These are phyloP conservation scores for Plecotus auritus DNA, from an alignment of 2,113 vertebrate genomes.

Conservation along the genomic window DNA sequence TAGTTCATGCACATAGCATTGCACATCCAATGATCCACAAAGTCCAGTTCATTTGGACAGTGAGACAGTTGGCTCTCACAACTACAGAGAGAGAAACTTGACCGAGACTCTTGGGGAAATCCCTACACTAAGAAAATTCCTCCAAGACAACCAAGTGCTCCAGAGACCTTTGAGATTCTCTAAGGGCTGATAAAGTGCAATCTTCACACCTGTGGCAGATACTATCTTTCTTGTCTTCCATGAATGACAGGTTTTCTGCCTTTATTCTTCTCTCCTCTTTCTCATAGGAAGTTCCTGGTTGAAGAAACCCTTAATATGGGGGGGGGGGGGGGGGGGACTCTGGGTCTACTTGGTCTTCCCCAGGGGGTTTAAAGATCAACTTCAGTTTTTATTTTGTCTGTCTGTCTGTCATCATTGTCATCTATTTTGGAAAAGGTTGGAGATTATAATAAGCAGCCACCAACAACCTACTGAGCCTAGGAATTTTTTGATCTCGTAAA, in stretches of 20 bases:
- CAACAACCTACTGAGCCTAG: neutral
- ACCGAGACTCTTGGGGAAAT: slow-evolving; percentile 51
- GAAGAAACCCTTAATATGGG: neutral
- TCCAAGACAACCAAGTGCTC: slow-evolving; percentile 40
- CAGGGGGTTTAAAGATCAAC: neutral
- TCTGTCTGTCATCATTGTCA: neutral
- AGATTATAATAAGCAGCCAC: neutral
- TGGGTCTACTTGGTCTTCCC: neutral
- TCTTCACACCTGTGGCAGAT: neutral
- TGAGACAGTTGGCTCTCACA: neutral
- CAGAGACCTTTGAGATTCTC: slow-evolving; percentile 38
- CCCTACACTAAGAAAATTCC: slow-evolving; percentile 50
- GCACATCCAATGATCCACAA: neutral
- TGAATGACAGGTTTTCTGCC: slow-evolving; percentile 46
- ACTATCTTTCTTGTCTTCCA: slow-evolving; percentile 25
- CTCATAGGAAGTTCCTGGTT: slow-evolving; percentile 28
- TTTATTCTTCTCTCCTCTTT: slow-evolving; percentile 11
- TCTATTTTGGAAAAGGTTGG: neutral
- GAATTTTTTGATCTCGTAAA: neutral
- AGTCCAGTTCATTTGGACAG: neutral
- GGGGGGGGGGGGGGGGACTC: neutral
- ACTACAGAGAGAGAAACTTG: slow-evolving; percentile 16
- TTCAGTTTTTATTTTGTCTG: neutral
- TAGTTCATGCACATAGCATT: neutral
- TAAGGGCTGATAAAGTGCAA: slow-evolving; percentile 31